These are phyloP conservation scores for Thalassoma bifasciatum DNA, from an alignment of 2,113 vertebrate species.

Conservation along the genomic window DNA sequence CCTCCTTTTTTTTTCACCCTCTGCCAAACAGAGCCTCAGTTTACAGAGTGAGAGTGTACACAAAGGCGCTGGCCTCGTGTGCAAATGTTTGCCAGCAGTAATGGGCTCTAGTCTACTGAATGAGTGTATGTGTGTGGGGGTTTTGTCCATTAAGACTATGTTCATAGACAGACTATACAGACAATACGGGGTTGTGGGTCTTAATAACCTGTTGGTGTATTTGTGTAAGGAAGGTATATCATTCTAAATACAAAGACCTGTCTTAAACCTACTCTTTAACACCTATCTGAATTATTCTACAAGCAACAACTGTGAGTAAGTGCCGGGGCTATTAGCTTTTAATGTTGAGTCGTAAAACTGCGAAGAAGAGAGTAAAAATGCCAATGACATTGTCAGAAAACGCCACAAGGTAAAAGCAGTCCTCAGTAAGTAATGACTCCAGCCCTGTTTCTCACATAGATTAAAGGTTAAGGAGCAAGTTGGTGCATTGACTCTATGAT, in stretches of 20 bases:
- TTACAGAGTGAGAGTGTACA: slow-evolving; percentile 63
- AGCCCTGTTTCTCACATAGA: slow-evolving; percentile 45
- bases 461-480: slow-evolving; percentile 66
- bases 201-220: not conserved
- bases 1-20: slow-evolving; percentile 62
- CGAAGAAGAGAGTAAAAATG: slow-evolving; percentile 32
- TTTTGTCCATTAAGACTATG: slow-evolving; percentile 33
- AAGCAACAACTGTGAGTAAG: slow-evolving; percentile 37
- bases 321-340: slow-evolving; percentile 45
- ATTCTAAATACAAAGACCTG: not conserved
- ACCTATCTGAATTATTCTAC: slow-evolving; percentile 43
- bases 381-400: slow-evolving; percentile 55
- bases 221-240: not conserved
- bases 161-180: slow-evolving; percentile 21
- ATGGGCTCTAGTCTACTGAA: slow-evolving; percentile 52
- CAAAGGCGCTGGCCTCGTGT: slow-evolving; percentile 52
- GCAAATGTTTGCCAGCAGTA: slow-evolving; percentile 74
- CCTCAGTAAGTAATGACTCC: slow-evolving; percentile 45
- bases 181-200: not conserved
- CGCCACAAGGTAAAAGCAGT: slow-evolving; percentile 47
- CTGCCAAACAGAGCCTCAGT: slow-evolving; percentile 58
- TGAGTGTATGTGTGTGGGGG: slow-evolving; percentile 35
- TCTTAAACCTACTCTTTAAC: slow-evolving; percentile 24
- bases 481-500: slow-evolving; percentile 44
- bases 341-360: slow-evolving; percentile 47